These are phyloP conservation scores for Botia kubotai DNA, from an alignment of 2,797 vertebrate species.

Conservation along the genomic window DNA sequence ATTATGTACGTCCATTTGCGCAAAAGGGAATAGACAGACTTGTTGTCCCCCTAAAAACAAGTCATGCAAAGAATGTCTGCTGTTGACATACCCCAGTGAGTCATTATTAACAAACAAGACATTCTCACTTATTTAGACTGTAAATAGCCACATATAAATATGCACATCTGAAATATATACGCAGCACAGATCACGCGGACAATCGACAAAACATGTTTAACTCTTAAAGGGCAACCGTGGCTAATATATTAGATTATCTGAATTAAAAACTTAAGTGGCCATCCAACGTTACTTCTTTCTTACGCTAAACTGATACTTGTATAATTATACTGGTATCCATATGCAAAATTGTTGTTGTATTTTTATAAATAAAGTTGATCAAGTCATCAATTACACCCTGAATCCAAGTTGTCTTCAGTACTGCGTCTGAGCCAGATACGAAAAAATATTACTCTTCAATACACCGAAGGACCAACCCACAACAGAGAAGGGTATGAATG, in stretches of 20 bases:
- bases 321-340: constrained; percentile 5
- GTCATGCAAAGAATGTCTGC: constrained; percentile 30
- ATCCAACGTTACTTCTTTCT: not conserved
- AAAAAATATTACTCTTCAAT: not conserved
- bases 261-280: constrained; percentile 26
- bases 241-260: constrained; percentile 16
- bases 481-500: not conserved
- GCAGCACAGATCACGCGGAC: not conserved
- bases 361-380: constrained; percentile 46
- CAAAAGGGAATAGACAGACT: constrained; percentile 80
- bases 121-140: constrained; percentile 19
- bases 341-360: constrained; percentile 15
- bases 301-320: not conserved
- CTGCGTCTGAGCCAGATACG: not conserved
- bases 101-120: constrained; percentile 4
- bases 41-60: not conserved
- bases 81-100: constrained; percentile 20
- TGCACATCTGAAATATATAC: not conserved
- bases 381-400: constrained; percentile 1
- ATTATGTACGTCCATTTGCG: constrained; percentile 86
- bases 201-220: constrained; percentile 1
- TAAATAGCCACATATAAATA: constrained; percentile 9
- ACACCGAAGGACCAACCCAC: not conserved
- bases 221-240: constrained; percentile 21
- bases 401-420: not conserved